A percentile compares a stretch with the other conserved stretches of the same genome.
These are phyloP conservation scores for Chrysemys picta DNA, from an alignment of 2,113 vertebrate species.

Conservation along the genomic window DNA sequence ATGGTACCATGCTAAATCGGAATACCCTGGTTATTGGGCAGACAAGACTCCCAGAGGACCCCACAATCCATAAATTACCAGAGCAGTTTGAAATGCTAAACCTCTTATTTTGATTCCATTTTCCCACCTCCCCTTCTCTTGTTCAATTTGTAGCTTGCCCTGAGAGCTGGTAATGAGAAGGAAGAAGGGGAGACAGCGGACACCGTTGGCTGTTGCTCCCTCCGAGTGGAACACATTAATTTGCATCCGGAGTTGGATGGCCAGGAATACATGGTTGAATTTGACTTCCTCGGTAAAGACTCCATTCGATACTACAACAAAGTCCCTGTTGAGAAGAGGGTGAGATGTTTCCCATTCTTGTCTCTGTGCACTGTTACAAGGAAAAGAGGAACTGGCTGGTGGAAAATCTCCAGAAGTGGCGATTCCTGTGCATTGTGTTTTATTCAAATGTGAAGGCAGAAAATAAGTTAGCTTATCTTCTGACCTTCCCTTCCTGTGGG, in stretches of 20 bases:
- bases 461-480: background rate
- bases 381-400: background rate
- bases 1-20: background rate
- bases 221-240: slow-evolving; percentile 95
- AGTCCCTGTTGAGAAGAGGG: slow-evolving; percentile 96
- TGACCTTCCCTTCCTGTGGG: background rate
- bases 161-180: slow-evolving; percentile 97
- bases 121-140: background rate
- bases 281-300: slow-evolving; percentile 97
- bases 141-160: slow-evolving; percentile 84
- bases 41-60: background rate
- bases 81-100: slow-evolving; percentile 2
- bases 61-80: background rate
- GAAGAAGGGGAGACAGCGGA: slow-evolving; percentile 97
- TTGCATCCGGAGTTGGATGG: slow-evolving; percentile 91
- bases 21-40: background rate
- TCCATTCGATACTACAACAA: slow-evolving; percentile 99
- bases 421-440: background rate
- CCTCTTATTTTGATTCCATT: background rate
- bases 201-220: slow-evolving; percentile 95
- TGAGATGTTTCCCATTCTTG: slow-evolving; percentile 70
- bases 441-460: background rate
- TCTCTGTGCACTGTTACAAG: fast-evolving
- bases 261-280: slow-evolving; percentile 96
- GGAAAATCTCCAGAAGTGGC: background rate